These are phyloP conservation scores for Drosophila biarmipes DNA, from an alignment of 1,140 invertebrate species.

Conservation along the genomic window DNA sequence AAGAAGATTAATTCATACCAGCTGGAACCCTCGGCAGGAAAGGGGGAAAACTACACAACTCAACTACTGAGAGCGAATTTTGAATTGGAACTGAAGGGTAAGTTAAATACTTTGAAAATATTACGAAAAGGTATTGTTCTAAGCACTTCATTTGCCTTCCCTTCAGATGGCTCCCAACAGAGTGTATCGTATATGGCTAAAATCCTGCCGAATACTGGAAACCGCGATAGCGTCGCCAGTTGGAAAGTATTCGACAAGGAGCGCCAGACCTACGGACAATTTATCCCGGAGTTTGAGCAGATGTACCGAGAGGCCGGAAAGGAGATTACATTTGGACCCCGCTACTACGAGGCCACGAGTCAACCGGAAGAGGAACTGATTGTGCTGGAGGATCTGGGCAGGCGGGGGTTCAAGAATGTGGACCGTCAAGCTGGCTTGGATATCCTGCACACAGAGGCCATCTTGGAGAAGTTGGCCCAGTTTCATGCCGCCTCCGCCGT, in stretches of 20 bases:
- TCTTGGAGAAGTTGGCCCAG: conserved; percentile 85
- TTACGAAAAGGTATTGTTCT: neutral
- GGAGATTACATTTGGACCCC: conserved; percentile 53
- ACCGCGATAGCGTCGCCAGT: conserved; percentile 44
- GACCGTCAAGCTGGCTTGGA: conserved; percentile 86
- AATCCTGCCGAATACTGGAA: conserved; percentile 41
- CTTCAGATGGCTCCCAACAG: conserved; percentile 42
- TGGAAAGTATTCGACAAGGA: conserved; percentile 76
- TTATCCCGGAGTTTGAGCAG: conserved; percentile 65
- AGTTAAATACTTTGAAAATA: neutral
- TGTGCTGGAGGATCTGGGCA: conserved; percentile 86
- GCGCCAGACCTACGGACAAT: conserved; percentile 49
- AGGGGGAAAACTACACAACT: conserved; percentile 74
- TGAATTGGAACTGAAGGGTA: conserved; percentile 50
- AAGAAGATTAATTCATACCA: conserved; percentile 42
- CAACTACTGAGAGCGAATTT: conserved; percentile 50
- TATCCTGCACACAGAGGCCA: conserved; percentile 85
- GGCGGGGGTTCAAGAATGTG: conserved; percentile 85
- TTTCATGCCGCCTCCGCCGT: conserved; percentile 86
- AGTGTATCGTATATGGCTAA: conserved; percentile 62
- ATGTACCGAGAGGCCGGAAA: conserved; percentile 70
- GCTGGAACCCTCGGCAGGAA: conserved; percentile 37
- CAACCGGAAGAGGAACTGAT: conserved; percentile 58
- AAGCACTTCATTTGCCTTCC: neutral
- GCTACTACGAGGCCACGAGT: conserved; percentile 32